Evolutionary conservation across 2,888 invertebrate species (phyloP).

Genomic region (Cataglyphis rosenhaueri): DNA sequence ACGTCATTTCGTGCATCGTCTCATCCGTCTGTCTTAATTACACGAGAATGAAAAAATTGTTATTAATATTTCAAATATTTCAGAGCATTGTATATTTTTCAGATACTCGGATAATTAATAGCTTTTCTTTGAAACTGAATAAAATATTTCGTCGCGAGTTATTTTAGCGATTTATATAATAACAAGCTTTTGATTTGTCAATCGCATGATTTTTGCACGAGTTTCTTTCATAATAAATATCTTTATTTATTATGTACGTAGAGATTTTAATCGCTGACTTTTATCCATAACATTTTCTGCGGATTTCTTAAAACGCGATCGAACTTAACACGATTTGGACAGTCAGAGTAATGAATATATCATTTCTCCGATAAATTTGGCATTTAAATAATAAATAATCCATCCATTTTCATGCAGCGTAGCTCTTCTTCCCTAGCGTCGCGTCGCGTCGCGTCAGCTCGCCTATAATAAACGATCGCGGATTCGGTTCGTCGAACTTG

Average conservation of each 20-base stretch:
- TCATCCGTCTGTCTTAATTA: conserved; percentile 3
- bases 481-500: conserved; percentile 44
- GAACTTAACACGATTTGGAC: conserved; percentile 18
- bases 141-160: background rate
- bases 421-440: background rate
- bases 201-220: background rate
- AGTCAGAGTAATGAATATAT: background rate
- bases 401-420: background rate
- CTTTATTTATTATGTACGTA: background rate
- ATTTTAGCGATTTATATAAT: background rate
- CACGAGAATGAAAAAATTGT: background rate
- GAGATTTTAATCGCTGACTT: background rate
- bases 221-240: background rate
- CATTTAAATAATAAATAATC: conserved; percentile 49
- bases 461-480: conserved; percentile 27
- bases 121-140: background rate
- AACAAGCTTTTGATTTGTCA: background rate
- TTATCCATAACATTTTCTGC: background rate
- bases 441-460: conserved; percentile 3
- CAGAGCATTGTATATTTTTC: background rate
- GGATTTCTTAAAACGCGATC: background rate
- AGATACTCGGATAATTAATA: background rate
- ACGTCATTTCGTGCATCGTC: conserved; percentile 10
- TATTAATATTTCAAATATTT: background rate
- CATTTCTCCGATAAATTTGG: conserved; percentile 30